phyloP scores from a whole-genome alignment of 2,113 vertebrate genomes.

The Xenopus tropicalis region UCB_Xtro_10.0 CM004446.2:102615501-102616000 shows the following conservation, averaged over 20 bases:
- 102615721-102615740: constrained; percentile 52
- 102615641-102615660: constrained; percentile 61
- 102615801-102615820: constrained; percentile 53
- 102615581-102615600: constrained; percentile 65
- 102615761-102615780: constrained; percentile 55
- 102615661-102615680: constrained; percentile 51
- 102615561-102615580: constrained; percentile 55
- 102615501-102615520: too few relatives aligned
- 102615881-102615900: constrained; percentile 39
- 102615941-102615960: constrained; percentile 1
- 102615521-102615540: constrained; percentile 52
- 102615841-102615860: constrained; percentile 45
- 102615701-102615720: constrained; percentile 49
- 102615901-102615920: constrained; percentile 45
- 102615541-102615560: constrained; percentile 59
- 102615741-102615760: constrained; percentile 46
- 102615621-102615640: constrained; percentile 63
- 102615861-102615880: constrained; percentile 53
- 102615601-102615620: constrained; percentile 53
- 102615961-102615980: constrained; percentile 22
- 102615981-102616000: not conserved
- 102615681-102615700: constrained; percentile 47
- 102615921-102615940: constrained; percentile 38
- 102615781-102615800: constrained; percentile 47
- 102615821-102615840: constrained; percentile 46